Evolutionary conservation across 2,888 invertebrate species (phyloP), one percentile per base, ranked within the genome.

Genomic region (Entomobrya proxima): DNA sequence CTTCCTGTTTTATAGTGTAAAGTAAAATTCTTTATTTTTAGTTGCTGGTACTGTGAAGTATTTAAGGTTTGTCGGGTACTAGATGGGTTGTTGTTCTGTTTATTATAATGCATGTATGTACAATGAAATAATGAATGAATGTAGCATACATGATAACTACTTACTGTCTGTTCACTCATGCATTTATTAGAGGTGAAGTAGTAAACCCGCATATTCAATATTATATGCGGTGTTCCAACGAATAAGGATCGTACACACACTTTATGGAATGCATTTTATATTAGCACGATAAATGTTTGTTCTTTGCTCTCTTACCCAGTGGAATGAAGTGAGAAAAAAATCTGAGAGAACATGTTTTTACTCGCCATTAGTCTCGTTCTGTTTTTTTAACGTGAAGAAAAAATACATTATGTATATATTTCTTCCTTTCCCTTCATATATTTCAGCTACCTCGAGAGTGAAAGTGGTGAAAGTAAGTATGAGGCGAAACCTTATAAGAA

Each of bases 311-410:
- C 40, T 5, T 40, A 77, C 24, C 64, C 21, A 72, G 61, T 78
- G 72, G 72, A 67, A 84, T 78, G 84, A 84, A 69, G 78, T 84
- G 84, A 77, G 83, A 84, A 84, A n/a, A n/a, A 84, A 84, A 84
- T 84, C 84, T 78, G 50, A 21, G 84, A 78, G 55, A 67, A 40
- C 67, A 21, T 52, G 77, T 78, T 83, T 75, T 78, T 77, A 78
- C 78, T 77, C 84, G 78, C 84, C 84, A 84, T 84, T 84, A 84
- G 47, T 78, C 61, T 72, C 84, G 61, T 78, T 35, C 61, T 72
- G 52, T 44, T 67, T n/a, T n/a, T 15, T 30, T 47, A 40, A 61
- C 30, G 35, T 15, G 52, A 35, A 52, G 44, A 35, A 67, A 77
- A 69, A 50, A 72, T 75, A 55, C 82, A 75, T 61, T 75, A 82